Conservation (phyloP, 2,113 vertebrate genomes). For the Lipophrys pholis region DNA sequence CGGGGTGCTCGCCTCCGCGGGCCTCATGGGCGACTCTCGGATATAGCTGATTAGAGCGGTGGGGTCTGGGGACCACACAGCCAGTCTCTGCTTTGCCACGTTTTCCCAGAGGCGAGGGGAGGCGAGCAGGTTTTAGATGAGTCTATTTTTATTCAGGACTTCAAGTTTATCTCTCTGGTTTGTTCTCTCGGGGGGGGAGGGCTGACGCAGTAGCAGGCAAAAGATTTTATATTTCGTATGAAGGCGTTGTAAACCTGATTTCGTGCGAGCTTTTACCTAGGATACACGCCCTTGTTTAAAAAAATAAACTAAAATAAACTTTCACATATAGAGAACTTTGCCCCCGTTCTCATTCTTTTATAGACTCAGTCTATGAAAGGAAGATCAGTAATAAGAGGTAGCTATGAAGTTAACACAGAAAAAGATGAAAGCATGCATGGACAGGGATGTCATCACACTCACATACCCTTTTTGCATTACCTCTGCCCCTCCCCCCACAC, state of each 20-base stretch:
- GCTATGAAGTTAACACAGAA: slow-evolving; percentile 55
- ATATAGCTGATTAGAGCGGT: slow-evolving; percentile 57
- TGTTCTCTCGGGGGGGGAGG: slow-evolving; percentile 13
- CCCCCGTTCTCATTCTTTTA: too few species aligned
- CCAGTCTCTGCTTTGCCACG: slow-evolving; percentile 24
- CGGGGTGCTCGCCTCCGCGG: slow-evolving; percentile 21
- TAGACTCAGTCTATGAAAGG: slow-evolving; percentile 8
- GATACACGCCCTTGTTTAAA: too few species aligned
- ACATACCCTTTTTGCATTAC: neutral
- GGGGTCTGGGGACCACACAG: slow-evolving; percentile 31
- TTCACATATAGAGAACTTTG: too few species aligned
- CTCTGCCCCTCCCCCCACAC: neutral
- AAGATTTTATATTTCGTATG: neutral
- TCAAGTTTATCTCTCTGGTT: slow-evolving; percentile 28
- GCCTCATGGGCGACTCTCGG: slow-evolving; percentile 48
- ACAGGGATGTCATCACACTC: slow-evolving; percentile 55
- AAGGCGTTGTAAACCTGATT: too few species aligned
- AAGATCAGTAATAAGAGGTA: slow-evolving; percentile 47
- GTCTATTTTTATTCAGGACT: slow-evolving; percentile 43
- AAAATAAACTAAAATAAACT: too few species aligned
- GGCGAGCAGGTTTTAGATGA: slow-evolving; percentile 9
- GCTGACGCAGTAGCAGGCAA: slow-evolving; percentile 12
- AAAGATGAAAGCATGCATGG: slow-evolving; percentile 71
- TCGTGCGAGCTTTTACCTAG: too few species aligned
- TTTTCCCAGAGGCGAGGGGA: slow-evolving; percentile 28